phyloP scores from a whole-genome alignment of 2,888 invertebrate species.

The Ganaspis brasiliensis region DNA sequence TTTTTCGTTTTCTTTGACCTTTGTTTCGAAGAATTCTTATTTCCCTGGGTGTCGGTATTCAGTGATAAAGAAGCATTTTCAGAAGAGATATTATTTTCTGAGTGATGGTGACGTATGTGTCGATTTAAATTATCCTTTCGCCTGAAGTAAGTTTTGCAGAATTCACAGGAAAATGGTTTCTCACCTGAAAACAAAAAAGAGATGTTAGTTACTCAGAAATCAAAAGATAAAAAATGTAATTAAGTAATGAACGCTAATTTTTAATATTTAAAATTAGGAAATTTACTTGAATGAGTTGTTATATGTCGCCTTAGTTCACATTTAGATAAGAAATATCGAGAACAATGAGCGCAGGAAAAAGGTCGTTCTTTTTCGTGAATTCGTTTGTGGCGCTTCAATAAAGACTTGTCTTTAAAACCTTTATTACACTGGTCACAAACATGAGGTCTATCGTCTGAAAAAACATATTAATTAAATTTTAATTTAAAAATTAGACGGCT shows the following conservation, averaged over 20 bases:
- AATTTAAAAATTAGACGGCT: constrained; percentile 13
- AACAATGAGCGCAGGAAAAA: constrained; percentile 79
- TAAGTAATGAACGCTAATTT: no score
- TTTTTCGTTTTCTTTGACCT: constrained; percentile 60
- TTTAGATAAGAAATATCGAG: constrained; percentile 78
- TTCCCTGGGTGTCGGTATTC: constrained; percentile 43
- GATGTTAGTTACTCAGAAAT: no score
- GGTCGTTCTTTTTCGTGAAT: constrained; percentile 80
- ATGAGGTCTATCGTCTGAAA: constrained; percentile 76
- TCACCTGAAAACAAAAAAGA: constrained; percentile 81
- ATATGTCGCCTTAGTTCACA: constrained; percentile 80
- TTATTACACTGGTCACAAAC: constrained; percentile 77
- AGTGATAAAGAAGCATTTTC: constrained; percentile 1
- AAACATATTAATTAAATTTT: constrained; percentile 1
- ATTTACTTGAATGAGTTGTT: constrained; percentile 78
- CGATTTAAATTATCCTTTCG: constrained; percentile 90
- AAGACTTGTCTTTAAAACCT: constrained; percentile 76
- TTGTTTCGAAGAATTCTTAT: constrained; percentile 53
- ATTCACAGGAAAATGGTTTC: constrained; percentile 87
- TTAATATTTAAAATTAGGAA: no score
- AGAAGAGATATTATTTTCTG: constrained; percentile 74
- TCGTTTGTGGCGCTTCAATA: constrained; percentile 78
- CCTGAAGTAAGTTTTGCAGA: constrained; percentile 87
- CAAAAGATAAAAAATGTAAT: no score
- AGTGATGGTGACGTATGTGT: constrained; percentile 89